phyloP scores from a whole-genome alignment of 2,113 vertebrate genomes.

The Dasyornis broadbenti region DNA sequence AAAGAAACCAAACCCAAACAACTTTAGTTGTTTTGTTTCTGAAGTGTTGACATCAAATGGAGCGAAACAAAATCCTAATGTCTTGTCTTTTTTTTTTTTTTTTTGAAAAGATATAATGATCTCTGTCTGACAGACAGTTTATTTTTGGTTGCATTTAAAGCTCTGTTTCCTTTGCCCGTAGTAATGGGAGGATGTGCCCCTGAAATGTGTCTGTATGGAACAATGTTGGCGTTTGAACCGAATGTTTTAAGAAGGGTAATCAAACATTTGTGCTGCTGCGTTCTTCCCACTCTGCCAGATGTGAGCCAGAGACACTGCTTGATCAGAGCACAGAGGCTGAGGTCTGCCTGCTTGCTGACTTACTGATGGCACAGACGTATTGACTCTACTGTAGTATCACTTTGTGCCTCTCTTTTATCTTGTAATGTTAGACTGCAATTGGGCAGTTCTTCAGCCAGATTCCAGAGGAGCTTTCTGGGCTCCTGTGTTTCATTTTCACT shows the following conservation, averaged over 20 bases:
- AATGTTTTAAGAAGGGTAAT: background rate
- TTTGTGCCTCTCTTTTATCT: background rate
- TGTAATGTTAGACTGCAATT: background rate
- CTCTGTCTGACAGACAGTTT: background rate
- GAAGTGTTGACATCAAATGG: background rate
- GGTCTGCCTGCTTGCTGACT: background rate
- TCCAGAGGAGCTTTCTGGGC: background rate
- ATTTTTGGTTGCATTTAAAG: slow-evolving; percentile 12
- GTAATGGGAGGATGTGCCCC: background rate
- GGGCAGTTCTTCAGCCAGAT: background rate
- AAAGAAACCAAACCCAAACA: background rate
- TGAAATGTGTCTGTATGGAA: background rate
- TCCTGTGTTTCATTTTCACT: background rate
- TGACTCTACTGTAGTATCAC: background rate
- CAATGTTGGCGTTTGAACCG: background rate
- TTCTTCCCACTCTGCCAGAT: background rate
- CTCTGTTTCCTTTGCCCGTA: background rate
- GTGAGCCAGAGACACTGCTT: background rate
- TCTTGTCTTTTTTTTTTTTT: background rate
- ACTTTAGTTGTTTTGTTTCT: background rate
- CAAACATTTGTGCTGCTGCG: background rate
- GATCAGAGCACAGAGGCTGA: background rate
- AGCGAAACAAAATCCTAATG: slow-evolving; percentile 4
- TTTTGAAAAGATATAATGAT: background rate
- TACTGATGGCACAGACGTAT: background rate